Base-by-base conservation (phyloP, 1,140 invertebrate species). In the Marisa cornuarietis region DNA sequence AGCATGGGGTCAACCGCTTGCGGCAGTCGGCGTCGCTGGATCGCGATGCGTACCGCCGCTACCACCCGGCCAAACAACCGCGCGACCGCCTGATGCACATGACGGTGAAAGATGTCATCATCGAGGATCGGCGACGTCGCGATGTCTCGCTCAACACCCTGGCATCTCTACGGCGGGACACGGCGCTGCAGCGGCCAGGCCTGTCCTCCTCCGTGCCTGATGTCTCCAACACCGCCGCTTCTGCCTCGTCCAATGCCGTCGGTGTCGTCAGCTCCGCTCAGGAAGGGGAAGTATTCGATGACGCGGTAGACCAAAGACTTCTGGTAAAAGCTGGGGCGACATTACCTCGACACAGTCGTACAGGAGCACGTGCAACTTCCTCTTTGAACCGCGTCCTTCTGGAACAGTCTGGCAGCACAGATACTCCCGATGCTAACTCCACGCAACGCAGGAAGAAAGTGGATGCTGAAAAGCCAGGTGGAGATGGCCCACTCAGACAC, bases 31-130 rank as follows among this genome's bases (percentile, higher is more conserved):
- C 68, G 7, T 51, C 78, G 22, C 49, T 76, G 63, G 51, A 65
- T 9, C 49, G 52, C 20, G 71, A 72, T 24, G 54, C 81, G 13
- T 79, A 81, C 61, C 72, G 71, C 20, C 26, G 49, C 18, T 84
- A 79, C 61, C 63, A 78, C 68, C 68, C 76, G 4, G 69, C 81
- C 20, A 80, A 73, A 26, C 81, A 82, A 63, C 83, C 83, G 11
- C 52, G 83, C 24, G 78, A 77, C 68, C 76, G 83, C 13, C 71
- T 82, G 51, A 65, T 71, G 69, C 66, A 82, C 62, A 84, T 84
- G 83, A 84, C 81, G 7, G 81, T 84, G 42, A 63, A 75, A 26
- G 83, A 84, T 49, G 83, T 79, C 3, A 62, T 76, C 20, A 71
- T 42, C 61, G 83, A 84, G 71, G 66, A 80, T 42, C n/a, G 69